Conservation (phyloP, 2,113 vertebrate species). For the Alosa alosa region DNA sequence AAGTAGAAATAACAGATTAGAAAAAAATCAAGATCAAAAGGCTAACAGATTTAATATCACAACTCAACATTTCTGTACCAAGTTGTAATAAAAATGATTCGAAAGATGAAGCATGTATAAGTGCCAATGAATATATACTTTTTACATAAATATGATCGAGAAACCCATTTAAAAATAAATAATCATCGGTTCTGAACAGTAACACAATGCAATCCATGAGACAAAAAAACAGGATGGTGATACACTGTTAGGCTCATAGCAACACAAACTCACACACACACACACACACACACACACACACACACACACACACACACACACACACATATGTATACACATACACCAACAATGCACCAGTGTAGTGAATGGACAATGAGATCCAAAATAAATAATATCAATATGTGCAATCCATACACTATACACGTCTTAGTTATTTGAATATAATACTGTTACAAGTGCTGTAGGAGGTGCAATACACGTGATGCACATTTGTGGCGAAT, state of each 20-base stretch:
- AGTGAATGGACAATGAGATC: slow-evolving; percentile 59
- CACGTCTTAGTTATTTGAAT: slow-evolving; percentile 43
- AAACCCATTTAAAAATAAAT: slow-evolving; percentile 46
- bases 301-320: slow-evolving; percentile 33
- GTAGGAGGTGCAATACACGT: slow-evolving; percentile 42
- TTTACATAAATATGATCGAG: slow-evolving; percentile 50
- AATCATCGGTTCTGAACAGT: slow-evolving; percentile 31
- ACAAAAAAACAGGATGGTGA: not conserved
- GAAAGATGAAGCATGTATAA: slow-evolving; percentile 27
- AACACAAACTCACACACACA: slow-evolving; percentile 21
- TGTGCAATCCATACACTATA: slow-evolving; percentile 56
- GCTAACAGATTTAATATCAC: slow-evolving; percentile 14
- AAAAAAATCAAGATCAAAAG: slow-evolving; percentile 30
- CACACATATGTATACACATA: slow-evolving; percentile 45
- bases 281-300: slow-evolving; percentile 20
- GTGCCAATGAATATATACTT: slow-evolving; percentile 34
- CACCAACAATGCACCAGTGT: slow-evolving; percentile 56
- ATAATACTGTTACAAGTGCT: slow-evolving; percentile 40
- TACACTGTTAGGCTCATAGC: slow-evolving; percentile 2
- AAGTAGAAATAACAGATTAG: slow-evolving; percentile 24
- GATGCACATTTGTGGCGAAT: slow-evolving; percentile 35
- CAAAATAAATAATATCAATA: slow-evolving; percentile 48
- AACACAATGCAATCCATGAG: slow-evolving; percentile 39
- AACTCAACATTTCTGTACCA: slow-evolving; percentile 32
- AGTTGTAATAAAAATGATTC: slow-evolving; percentile 13